These are phyloP conservation scores for Pterocles burchelli DNA, from an alignment of 2,113 vertebrate genomes.

Conservation along the genomic window DNA sequence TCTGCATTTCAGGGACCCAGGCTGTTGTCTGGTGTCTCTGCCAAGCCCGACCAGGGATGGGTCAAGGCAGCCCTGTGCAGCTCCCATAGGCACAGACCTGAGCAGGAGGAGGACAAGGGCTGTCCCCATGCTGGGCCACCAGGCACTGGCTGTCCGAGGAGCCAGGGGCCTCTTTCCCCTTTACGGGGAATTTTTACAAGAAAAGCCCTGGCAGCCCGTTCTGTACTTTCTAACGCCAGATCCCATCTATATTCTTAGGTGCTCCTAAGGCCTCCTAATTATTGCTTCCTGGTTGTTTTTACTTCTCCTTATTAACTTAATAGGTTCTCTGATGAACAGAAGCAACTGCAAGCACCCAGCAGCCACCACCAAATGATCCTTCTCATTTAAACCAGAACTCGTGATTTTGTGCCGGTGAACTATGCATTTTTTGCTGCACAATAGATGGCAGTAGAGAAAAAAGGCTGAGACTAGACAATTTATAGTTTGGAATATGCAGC, in stretches of 20 bases:
- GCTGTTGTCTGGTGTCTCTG: too few relatives aligned
- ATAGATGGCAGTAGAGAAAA: slow-evolving; percentile 76
- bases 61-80: not conserved
- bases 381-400: slow-evolving; percentile 10
- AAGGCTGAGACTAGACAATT: slow-evolving; percentile 57
- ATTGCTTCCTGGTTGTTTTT: slow-evolving; percentile 42
- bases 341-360: not conserved
- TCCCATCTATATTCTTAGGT: not conserved
- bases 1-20: too few relatives aligned
- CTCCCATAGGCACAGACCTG: fast-evolving
- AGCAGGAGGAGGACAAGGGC: not conserved
- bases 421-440: slow-evolving; percentile 58
- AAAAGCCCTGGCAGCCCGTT: not conserved
- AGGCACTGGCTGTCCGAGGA: not conserved
- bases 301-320: slow-evolving; percentile 45
- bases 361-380: not conserved
- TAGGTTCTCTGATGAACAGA: not conserved
- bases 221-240: not conserved
- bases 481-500: slow-evolving; percentile 57
- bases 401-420: not conserved
- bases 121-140: not conserved
- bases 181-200: slow-evolving; percentile 32
- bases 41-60: too few relatives aligned
- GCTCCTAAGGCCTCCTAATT: slow-evolving; percentile 24
- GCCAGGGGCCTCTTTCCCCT: not conserved